Conservation (phyloP, 2,113 vertebrate genomes). For the Leptocoma aspasia region DNA sequence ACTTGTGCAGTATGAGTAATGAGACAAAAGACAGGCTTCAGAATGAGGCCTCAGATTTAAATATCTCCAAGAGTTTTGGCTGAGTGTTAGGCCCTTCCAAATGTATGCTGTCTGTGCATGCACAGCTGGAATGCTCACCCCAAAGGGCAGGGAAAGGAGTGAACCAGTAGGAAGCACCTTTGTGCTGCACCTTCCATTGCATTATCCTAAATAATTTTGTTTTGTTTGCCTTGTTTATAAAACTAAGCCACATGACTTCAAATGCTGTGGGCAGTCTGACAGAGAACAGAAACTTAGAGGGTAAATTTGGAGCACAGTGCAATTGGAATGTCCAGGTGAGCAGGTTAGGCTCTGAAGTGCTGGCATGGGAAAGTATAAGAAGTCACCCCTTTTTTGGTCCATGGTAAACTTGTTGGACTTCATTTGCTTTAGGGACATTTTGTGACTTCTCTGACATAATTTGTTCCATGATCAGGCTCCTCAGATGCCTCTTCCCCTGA, state of each 20-base stretch:
- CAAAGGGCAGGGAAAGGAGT: not conserved
- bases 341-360: not conserved
- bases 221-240: not conserved
- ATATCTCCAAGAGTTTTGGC: not conserved
- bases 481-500: not conserved
- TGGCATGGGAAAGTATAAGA: not conserved
- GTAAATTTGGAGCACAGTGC: not conserved
- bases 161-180: not conserved
- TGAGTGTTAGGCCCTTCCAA: not conserved
- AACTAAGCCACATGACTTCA: not conserved
- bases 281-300: not conserved
- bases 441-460: not conserved
- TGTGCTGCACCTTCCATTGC: not conserved
- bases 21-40: constrained; percentile 12
- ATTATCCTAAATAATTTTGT: not conserved
- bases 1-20: constrained; percentile 33
- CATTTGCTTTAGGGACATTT: not conserved
- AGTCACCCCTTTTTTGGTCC: not conserved
- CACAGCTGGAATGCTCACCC: not conserved
- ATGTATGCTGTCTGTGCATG: fast-evolving
- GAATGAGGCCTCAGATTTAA: not conserved
- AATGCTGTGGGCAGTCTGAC: not conserved
- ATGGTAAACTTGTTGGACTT: not conserved
- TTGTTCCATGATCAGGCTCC: not conserved
- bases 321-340: not conserved